Evolutionary conservation across 1,140 invertebrate species (phyloP), one percentile per base, ranked within the genome.

Genomic region (Drosophila ficusphila): DNA sequence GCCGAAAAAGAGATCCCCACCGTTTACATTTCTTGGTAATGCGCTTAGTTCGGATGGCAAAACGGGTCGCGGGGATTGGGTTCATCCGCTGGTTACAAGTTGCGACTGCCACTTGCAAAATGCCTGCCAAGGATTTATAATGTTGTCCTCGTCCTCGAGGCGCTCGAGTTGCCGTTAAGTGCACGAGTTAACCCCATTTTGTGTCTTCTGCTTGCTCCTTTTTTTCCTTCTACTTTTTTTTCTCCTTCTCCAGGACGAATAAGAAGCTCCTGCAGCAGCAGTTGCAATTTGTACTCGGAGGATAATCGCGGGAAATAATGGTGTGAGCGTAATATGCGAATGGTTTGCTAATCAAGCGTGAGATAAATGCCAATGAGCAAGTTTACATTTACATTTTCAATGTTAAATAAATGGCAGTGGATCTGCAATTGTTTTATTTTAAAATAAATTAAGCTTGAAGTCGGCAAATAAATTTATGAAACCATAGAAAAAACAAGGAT

Each of bases 171-270:
- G 56, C 69, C 82, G 81, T 85, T 85, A 85, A 88, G 81, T 86
- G 82, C 82, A 85, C 82, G 81, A 85, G 81, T 86, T 86, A 86
- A 86, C 81, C 81, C 79, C 81, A 62, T 86, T 86, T 79, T 76
- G 51, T 76, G 56, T 71, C 25, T 58, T 33, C 23, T 33, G 34
- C 36, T 44, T 47, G 52, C 42, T 65, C 18, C n/a, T 56, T 14
- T 14, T 23, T 31, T 12, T n/a, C 5, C 9, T 21, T 6, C 23
- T n/a, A n/a, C n/a, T n/a, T 2, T 12, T 46, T 12, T 33, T 23
- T 12, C 39, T 23, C 9, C 14, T 12, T 38, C 31, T 29, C 31
- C 23, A 25, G 65, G 47, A 51, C 23, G 41, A 18, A 29, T 21
- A 14, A 39, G 14, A 47, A 47, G 25, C 19, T 68, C 19, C 39